phyloP scores from a whole-genome alignment of 2,797 vertebrate genomes.

The Rhinatrema bivittatum region DNA sequence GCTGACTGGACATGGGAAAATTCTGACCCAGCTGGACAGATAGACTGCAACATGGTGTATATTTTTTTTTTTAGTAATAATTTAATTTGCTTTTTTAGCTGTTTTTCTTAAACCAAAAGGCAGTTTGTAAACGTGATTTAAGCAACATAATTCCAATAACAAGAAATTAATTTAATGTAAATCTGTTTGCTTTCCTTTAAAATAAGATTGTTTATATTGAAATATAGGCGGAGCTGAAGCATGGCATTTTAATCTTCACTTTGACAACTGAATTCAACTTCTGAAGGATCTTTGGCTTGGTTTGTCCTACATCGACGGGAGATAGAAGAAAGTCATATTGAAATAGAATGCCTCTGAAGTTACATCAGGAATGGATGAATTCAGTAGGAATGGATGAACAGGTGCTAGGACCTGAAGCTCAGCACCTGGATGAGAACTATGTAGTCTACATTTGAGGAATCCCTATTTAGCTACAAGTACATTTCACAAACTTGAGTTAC shows the following conservation, averaged over 20 bases:
- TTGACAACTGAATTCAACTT: slow-evolving; percentile 50
- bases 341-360: slow-evolving; percentile 55
- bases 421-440: slow-evolving; percentile 50
- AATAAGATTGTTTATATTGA: no score
- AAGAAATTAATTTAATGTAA: no score
- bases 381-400: slow-evolving; percentile 60
- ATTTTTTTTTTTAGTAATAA: no score
- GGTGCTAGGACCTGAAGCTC: slow-evolving; percentile 5
- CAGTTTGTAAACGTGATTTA: no score
- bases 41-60: no score
- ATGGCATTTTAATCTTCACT: slow-evolving; percentile 65
- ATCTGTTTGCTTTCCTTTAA: no score
- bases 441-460: slow-evolving; percentile 74
- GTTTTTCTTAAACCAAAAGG: no score
- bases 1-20: no score
- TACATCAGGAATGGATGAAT: slow-evolving; percentile 57
- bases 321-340: slow-evolving; percentile 71
- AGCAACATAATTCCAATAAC: no score
- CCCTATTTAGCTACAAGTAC: slow-evolving; percentile 56
- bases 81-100: no score
- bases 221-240: slow-evolving; percentile 73
- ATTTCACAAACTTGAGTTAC: slow-evolving; percentile 52
- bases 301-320: slow-evolving; percentile 75
- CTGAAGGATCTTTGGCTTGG: slow-evolving; percentile 74
- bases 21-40: no score